Evolutionary conservation across 1,140 invertebrate genomes (phyloP).

Genomic region (Triops longicaudatus): DNA sequence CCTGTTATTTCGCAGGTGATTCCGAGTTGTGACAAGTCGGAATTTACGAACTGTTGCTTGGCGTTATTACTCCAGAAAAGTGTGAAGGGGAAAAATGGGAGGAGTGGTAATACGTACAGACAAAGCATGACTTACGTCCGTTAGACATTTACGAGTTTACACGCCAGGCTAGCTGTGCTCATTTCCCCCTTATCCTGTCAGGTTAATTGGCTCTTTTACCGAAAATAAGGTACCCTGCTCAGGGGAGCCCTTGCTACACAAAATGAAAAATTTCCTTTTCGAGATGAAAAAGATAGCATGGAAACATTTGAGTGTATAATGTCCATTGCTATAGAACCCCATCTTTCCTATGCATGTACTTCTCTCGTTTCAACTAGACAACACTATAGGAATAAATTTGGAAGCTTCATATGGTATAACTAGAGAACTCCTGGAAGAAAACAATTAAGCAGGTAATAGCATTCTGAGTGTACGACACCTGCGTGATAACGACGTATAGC

Average conservation of each 20-base stretch:
- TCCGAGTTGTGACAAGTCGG: constrained; percentile 11
- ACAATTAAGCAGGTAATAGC: too few species aligned
- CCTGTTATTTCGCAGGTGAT: constrained; percentile 14
- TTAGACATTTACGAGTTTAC: constrained; percentile 12
- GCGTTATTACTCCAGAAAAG: constrained; percentile 10
- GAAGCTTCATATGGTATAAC: too few species aligned
- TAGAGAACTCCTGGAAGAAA: too few species aligned
- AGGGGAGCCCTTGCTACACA: neutral
- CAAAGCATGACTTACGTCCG: constrained; percentile 11
- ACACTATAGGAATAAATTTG: too few species aligned
- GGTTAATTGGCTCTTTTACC: neutral
- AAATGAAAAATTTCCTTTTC: neutral
- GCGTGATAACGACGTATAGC: too few species aligned
- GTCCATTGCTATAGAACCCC: too few species aligned
- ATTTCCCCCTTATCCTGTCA: constrained; percentile 1
- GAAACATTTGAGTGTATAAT: neutral
- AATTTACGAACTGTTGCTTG: constrained; percentile 12
- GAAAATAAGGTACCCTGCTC: constrained; percentile 7
- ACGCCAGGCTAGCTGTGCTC: constrained; percentile 13
- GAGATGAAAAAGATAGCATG: neutral
- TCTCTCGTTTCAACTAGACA: too few species aligned
- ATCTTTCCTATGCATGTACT: too few species aligned
- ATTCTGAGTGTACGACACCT: too few species aligned
- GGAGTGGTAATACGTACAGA: neutral
- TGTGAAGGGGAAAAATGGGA: constrained; percentile 13